These are phyloP conservation scores for Hafferia zeledoni DNA, from an alignment of 2,797 vertebrate species.

Conservation along the genomic window DNA sequence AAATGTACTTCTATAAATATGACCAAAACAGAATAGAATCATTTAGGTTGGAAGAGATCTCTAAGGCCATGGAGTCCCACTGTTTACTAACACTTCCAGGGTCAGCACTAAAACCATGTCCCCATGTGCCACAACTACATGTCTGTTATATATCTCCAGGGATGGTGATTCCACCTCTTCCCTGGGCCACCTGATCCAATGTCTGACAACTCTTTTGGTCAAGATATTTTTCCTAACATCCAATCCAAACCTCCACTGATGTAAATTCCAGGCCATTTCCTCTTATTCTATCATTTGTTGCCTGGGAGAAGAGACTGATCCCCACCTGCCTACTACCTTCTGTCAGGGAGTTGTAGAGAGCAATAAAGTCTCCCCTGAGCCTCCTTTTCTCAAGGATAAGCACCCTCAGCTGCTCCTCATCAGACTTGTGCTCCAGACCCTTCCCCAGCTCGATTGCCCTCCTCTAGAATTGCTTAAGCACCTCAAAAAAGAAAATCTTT, in stretches of 20 bases:
- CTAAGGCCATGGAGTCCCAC: not conserved
- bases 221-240: not conserved
- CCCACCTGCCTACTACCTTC: not conserved
- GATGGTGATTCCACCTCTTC: not conserved
- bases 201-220: not conserved
- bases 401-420: not conserved
- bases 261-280: not conserved
- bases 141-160: not conserved
- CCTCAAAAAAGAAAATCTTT: not conserved
- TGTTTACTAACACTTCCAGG: not conserved
- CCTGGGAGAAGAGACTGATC: not conserved
- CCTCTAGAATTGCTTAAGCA: not conserved
- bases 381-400: not conserved
- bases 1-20: not conserved
- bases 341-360: not conserved
- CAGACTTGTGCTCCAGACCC: not conserved
- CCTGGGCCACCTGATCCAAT: not conserved
- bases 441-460: not conserved
- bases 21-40: not conserved
- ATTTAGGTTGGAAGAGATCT: not conserved
- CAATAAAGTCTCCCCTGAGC: not conserved
- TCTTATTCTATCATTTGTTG: not conserved
- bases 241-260: not conserved
- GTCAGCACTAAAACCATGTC: not conserved
- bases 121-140: not conserved